These are phyloP conservation scores for Hymenopus coronatus DNA, from an alignment of 2,888 invertebrate genomes.

Conservation along the genomic window DNA sequence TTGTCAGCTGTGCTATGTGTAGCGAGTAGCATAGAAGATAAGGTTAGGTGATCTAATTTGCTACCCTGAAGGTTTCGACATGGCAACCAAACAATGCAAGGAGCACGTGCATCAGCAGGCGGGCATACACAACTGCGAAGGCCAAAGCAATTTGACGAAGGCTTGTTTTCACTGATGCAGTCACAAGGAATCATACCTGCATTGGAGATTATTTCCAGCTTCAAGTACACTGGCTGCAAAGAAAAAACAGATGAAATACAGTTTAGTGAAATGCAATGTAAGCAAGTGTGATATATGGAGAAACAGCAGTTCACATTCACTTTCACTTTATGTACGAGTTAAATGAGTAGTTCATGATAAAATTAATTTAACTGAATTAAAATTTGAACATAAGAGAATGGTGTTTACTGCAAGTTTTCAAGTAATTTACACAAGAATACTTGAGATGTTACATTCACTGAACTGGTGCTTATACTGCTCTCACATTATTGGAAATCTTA, in stretches of 20 bases:
- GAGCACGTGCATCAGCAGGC: constrained; percentile 1
- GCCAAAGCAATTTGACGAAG: constrained; percentile 2
- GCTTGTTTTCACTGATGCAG: not conserved
- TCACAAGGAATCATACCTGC: constrained; percentile 71
- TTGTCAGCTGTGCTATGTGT: constrained; percentile 6
- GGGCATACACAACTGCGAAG: constrained; percentile 40
- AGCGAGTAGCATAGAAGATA: constrained; percentile 14
- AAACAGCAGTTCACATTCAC: too few relatives aligned
- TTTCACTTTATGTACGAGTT: too few relatives aligned
- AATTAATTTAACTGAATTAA: too few relatives aligned
- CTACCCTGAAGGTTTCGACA: not conserved
- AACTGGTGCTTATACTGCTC: too few relatives aligned
- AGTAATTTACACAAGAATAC: too few relatives aligned
- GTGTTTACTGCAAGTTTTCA: too few relatives aligned
- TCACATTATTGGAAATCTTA: too few relatives aligned
- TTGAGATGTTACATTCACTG: too few relatives aligned
- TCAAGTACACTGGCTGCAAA: constrained; percentile 78
- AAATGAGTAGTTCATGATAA: too few relatives aligned
- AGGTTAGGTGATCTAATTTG: constrained; percentile 2
- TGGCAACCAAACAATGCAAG: constrained; percentile 12
- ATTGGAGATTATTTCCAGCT: constrained; percentile 65
- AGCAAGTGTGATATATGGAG: too few relatives aligned
- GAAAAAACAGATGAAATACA: constrained; percentile 31
- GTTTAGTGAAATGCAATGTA: not conserved
- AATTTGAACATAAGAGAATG: too few relatives aligned